Conservation (phyloP, 2,797 vertebrate species). For the Anniella stebbinsi region DNA sequence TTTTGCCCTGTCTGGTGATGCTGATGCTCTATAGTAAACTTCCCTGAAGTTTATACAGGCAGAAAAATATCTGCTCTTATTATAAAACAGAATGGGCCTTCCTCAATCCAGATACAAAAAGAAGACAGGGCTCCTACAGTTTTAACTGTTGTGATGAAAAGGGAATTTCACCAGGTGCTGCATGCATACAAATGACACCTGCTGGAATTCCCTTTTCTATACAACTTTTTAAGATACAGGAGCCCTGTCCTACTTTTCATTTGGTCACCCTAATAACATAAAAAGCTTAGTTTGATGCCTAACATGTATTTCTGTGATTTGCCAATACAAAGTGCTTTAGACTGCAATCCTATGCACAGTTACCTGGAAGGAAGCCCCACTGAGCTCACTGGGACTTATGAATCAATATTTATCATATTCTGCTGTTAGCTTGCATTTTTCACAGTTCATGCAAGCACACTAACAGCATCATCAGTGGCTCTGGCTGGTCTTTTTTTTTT, state of each 20-base stretch:
- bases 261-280: no score
- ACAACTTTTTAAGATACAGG: no score
- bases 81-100: background rate
- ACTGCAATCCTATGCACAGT: background rate
- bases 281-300: background rate
- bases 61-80: background rate
- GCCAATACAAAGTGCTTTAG: background rate
- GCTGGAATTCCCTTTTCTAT: no score
- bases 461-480: background rate
- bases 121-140: no score
- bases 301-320: no score
- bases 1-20: no score
- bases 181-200: no score
- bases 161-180: no score
- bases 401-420: no score
- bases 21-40: background rate
- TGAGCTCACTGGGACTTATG: background rate
- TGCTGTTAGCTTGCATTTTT: background rate
- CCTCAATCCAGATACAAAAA: no score
- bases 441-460: background rate
- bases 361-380: background rate
- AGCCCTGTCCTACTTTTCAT: no score
- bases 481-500: background rate
- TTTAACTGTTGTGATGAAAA: no score
- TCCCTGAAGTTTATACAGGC: background rate